Base-by-base conservation (phyloP, 30 jellyfish, hydroid and myxozoan species). In the Catostylus mosaicus region DNA sequence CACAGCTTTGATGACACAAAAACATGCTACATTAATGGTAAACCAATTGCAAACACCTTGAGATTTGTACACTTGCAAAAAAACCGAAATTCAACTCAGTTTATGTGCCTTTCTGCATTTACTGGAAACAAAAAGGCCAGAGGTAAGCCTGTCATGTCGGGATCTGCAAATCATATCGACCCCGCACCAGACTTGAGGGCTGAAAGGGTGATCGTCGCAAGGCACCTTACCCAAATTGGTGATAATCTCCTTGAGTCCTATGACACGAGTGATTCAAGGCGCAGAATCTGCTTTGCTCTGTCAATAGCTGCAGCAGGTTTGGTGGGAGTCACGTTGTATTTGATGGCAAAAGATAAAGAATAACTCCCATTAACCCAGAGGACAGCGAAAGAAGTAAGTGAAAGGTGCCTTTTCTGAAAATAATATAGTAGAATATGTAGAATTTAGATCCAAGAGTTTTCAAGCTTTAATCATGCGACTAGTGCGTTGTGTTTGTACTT, bases 141-240 rank as follows among this genome's bases (percentile, higher is more conserved):
- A 68, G 36, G 50, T 30, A 48, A 30, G 32, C 16, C 26, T 20
- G 19, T 3, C 43, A 30, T 48, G 84, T 22, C 50, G 37, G 36
- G 57, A n/a, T 24, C 82, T 45, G 26, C 77, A 8, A 65, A 80
- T 36, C 60, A 79, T 57, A 80, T 80, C 57, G 84, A 80, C 33
- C 84, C 88, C 24, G 79, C 78, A 11, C 88, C 84, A 33, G 90
- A 80, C 29, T 34, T 63, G 84, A 35, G 86, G 30, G 10, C 79
- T 0, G 79, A 82, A 51, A 60, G 32, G 26, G 67, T 33, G 35
- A 48, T 56, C 36, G 38, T 35, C 19, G 92, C 63, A 32, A 71
- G 86, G 30, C 92, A 82, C 27, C 73, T 82, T 23, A 86, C 86
- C 16, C 71, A 23, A 29, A 82, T 82, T 35, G 92, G 92, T 0